Percentiles rank a stretch among this genome's conserved stretches.
Evolutionary conservation across 2,113 vertebrate species (phyloP).

Genomic region (Zeus faber): DNA sequence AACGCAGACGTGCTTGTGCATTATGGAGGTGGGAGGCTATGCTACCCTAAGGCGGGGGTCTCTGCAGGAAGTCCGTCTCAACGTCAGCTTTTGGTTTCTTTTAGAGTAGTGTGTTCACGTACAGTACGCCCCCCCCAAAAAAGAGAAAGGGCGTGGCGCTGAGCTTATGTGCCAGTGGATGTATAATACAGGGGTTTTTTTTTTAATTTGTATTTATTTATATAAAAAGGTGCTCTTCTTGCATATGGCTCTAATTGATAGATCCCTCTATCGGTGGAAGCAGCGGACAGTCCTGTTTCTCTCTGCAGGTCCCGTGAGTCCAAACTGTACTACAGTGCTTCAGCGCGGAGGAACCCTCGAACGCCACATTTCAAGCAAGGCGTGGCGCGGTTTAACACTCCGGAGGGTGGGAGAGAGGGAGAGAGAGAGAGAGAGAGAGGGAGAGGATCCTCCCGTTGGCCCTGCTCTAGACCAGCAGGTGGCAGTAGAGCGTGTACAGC

Average conservation of each 20-base stretch:
- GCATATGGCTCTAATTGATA: constrained; percentile 1
- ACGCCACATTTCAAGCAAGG: not conserved
- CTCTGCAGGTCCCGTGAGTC: not conserved
- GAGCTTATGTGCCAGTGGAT: constrained; percentile 7
- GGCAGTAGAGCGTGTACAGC: constrained; percentile 76
- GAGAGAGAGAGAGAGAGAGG: not conserved
- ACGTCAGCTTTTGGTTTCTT: constrained; percentile 2
- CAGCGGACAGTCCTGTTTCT: not conserved
- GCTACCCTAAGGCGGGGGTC: constrained; percentile 47
- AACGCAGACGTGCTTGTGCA: not conserved
- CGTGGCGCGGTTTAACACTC: not conserved
- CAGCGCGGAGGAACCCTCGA: not conserved
- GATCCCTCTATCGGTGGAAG: too few relatives aligned
- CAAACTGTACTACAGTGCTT: not conserved
- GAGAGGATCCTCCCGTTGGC: too few relatives aligned
- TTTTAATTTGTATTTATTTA: too few relatives aligned
- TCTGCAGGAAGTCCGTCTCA: constrained; percentile 37
- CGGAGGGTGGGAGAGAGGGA: not conserved
- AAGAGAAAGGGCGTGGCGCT: not conserved
- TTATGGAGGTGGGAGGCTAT: constrained; percentile 23
- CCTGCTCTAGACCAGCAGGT: constrained; percentile 58
- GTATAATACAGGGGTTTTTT: too few relatives aligned
- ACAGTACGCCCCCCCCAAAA: too few relatives aligned
- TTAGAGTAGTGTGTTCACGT: not conserved
- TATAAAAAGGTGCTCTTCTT: not conserved